Evolutionary conservation across 2,797 vertebrate species (phyloP).

Genomic region (Artibeus jamaicensis): DNA sequence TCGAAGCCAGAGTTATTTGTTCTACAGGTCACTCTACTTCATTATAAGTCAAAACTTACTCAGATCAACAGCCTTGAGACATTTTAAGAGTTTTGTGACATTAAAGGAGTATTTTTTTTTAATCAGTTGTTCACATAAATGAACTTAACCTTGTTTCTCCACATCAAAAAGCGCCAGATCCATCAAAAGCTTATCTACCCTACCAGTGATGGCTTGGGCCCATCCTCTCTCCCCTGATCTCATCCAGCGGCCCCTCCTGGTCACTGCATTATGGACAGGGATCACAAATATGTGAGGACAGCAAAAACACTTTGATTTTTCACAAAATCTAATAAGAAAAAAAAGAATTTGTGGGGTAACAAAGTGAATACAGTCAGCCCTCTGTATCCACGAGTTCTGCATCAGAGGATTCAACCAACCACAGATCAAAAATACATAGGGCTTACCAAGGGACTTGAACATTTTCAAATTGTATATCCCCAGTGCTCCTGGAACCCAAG

Average conservation of each 20-base stretch:
- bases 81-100: not conserved
- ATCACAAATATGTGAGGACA: not conserved
- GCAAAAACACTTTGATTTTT: not conserved
- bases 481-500: not conserved
- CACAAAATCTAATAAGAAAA: not conserved
- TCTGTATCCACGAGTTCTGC: not conserved
- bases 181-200: not conserved
- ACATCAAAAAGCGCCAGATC: not conserved
- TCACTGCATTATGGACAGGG: not conserved
- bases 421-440: not conserved
- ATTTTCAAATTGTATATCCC: not conserved
- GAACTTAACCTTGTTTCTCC: not conserved
- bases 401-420: not conserved
- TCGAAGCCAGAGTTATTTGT: not conserved
- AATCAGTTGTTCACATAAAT: not conserved
- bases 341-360: not conserved
- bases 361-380: not conserved
- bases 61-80: not conserved
- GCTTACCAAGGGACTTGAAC: not conserved
- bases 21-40: not conserved
- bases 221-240: not conserved
- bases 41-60: constrained; percentile 19
- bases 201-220: not conserved
- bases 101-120: constrained; percentile 23
- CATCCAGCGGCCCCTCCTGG: not conserved